Evolutionary conservation across 2,888 invertebrate species (phyloP), one percentile per base, ranked within the genome.

Genomic region (Heliconius ismenius): DNA sequence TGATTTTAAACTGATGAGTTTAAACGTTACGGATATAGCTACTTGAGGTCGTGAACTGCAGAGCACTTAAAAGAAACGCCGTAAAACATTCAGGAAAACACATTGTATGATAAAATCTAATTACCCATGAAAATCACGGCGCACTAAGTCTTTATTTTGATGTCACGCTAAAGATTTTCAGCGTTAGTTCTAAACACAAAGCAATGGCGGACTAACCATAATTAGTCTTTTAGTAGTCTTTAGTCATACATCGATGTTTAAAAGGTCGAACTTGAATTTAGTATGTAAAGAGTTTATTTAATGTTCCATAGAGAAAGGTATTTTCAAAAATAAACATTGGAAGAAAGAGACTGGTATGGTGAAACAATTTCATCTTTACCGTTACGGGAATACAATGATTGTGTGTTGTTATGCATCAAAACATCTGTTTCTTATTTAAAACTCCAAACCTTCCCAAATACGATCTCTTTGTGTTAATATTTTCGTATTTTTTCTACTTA

Each of bases 1-100:
- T 86, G 89, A 91, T 92, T 92, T 92, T 89, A 91, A 93, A 92
- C 90, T 90, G 91, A 92, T 91, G 90, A 91, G 90, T 92, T 90
- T 88, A 89, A 88, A 88, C 86, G 89, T 86, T 86, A 87, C 88
- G 87, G 88, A 92, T 91, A 92, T 92, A 92, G 91, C 89, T 89
- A 86, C 88, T 91, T 89, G 86, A 79, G 88, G 84, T 85, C 84
- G 85, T 87, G 87, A 87, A 88, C 87, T 86, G 85, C 82, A 83
- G 82, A 82, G 86, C 87, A 88, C 89, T 91, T 90, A 78, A 80
- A 80, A 79, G 78, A 79, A 80, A 80, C 74, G 78, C 78, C 74
- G 70, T 80, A 77, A 80, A 78, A 74, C 77, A 73, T 73, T 76
- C 78, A 72, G 67, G 75, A 65, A 72, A 78, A 78, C 69, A 78